phyloP scores from a whole-genome alignment of 2,888 invertebrate genomes.

The Lissonota sp. region DNA sequence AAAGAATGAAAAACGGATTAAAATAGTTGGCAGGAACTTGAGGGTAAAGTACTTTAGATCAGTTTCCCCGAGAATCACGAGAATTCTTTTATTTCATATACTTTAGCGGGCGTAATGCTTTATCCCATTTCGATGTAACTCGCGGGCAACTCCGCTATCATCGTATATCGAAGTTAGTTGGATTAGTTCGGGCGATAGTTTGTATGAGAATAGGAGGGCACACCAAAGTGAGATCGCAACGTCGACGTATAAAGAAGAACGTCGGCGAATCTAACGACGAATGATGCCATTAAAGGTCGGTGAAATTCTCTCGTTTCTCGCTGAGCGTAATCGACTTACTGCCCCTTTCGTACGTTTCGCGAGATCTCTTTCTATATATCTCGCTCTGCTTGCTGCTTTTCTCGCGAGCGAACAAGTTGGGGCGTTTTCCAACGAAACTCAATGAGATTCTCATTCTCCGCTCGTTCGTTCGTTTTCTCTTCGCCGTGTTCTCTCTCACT shows the following conservation, averaged over 20 bases:
- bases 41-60: conserved; percentile 6
- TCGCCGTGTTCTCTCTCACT: conserved; percentile 20
- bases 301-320: conserved; percentile 57
- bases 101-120: conserved; percentile 16
- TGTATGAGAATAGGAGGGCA: conserved; percentile 48
- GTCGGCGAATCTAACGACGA: conserved; percentile 58
- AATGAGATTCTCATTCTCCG: conserved; percentile 65
- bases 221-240: conserved; percentile 37
- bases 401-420: conserved; percentile 45
- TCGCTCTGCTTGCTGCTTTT: conserved; percentile 22
- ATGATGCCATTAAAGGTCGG: conserved; percentile 63
- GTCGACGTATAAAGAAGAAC: conserved; percentile 35
- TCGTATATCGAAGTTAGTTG: conserved; percentile 57
- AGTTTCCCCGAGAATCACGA: conserved; percentile 19
- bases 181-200: conserved; percentile 61
- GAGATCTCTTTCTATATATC: conserved; percentile 1
- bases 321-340: conserved; percentile 63
- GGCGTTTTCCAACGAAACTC: conserved; percentile 68
- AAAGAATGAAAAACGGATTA: neutral
- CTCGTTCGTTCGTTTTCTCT: conserved; percentile 39
- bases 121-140: conserved; percentile 39
- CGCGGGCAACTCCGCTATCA: conserved; percentile 21
- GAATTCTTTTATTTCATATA: conserved; percentile 37
- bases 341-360: conserved; percentile 49
- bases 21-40: conserved; percentile 1